A percentile compares a stretch with the other conserved stretches of the same genome.
These are phyloP conservation scores for Artibeus jamaicensis DNA, from an alignment of 2,797 vertebrate species.

Conservation along the genomic window DNA sequence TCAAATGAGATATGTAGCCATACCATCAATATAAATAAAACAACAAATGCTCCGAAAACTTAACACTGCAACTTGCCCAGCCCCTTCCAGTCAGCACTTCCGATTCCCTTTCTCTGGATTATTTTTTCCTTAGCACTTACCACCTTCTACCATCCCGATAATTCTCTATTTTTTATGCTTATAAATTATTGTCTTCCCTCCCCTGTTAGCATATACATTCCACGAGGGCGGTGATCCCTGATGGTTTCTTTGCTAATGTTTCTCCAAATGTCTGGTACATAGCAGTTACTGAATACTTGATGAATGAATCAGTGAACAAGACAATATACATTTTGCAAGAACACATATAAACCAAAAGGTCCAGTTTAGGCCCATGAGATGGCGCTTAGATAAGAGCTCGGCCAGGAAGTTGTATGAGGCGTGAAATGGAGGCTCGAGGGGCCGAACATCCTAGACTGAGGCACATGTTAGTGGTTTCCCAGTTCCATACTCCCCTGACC, in stretches of 20 bases:
- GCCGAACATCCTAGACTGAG: not conserved
- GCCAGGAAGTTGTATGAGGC: not conserved
- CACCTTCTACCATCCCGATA: not conserved
- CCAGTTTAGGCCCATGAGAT: not conserved
- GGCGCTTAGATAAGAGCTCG: not conserved
- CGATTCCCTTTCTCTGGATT: not conserved
- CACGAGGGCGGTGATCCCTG: not conserved
- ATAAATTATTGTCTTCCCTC: not conserved
- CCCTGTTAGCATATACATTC: not conserved
- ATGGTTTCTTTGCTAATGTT: not conserved
- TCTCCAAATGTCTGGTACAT: not conserved
- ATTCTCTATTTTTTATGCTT: not conserved
- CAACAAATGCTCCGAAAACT: not conserved
- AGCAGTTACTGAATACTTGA: not conserved
- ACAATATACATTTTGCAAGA: not conserved
- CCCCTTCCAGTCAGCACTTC: not conserved
- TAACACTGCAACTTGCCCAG: not conserved
- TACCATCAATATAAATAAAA: not conserved
- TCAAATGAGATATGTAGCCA: not conserved
- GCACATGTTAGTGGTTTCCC: not conserved
- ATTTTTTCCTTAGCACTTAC: not conserved
- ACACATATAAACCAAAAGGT: not conserved
- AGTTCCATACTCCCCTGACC: not conserved
- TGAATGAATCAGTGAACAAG: not conserved
- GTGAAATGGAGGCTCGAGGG: not conserved